phyloP scores from a whole-genome alignment of 2,888 invertebrate species.

The Rutpela maculata region DNA sequence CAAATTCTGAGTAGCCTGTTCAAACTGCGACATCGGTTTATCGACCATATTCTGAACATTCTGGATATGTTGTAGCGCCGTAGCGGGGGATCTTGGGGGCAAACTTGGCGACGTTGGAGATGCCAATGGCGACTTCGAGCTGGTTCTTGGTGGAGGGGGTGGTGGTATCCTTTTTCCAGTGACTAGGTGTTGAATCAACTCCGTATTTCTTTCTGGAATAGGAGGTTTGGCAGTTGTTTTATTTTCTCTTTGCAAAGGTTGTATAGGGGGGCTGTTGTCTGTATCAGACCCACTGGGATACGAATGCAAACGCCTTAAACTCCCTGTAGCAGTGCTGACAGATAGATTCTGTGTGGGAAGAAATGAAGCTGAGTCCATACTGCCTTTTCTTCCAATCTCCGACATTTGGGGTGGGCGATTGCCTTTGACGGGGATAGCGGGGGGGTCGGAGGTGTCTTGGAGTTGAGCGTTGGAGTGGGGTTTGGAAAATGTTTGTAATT shows the following conservation, averaged over 20 bases:
- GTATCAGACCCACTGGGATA: conserved; percentile 92
- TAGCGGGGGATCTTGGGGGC: conserved; percentile 77
- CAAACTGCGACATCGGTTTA: conserved; percentile 71
- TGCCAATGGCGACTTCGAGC: conserved; percentile 90
- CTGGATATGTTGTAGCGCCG: conserved; percentile 71
- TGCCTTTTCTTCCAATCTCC: conserved; percentile 76
- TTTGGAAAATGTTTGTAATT: conserved; percentile 91
- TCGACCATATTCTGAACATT: conserved; percentile 72
- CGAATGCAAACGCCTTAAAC: conserved; percentile 86
- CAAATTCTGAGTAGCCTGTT: conserved; percentile 72
- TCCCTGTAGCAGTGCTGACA: conserved; percentile 74
- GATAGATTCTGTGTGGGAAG: conserved; percentile 71
- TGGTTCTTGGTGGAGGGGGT: conserved; percentile 94
- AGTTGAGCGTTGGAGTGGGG: conserved; percentile 73
- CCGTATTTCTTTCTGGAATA: conserved; percentile 88
- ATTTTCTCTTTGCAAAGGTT: conserved; percentile 75
- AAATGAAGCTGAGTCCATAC: conserved; percentile 75
- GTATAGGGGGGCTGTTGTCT: conserved; percentile 85
- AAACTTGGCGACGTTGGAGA: conserved; percentile 87
- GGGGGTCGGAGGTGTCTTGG: conserved; percentile 66
- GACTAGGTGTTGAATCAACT: conserved; percentile 82
- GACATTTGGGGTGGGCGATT: conserved; percentile 74
- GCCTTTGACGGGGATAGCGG: conserved; percentile 71
- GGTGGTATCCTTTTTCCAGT: conserved; percentile 88
- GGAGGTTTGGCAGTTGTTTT: conserved; percentile 83